A percentile compares a stretch with the other conserved stretches of the same genome.
Evolutionary conservation across 2,113 vertebrate genomes (phyloP).

Genomic region (Chaetodon trifascialis): DNA sequence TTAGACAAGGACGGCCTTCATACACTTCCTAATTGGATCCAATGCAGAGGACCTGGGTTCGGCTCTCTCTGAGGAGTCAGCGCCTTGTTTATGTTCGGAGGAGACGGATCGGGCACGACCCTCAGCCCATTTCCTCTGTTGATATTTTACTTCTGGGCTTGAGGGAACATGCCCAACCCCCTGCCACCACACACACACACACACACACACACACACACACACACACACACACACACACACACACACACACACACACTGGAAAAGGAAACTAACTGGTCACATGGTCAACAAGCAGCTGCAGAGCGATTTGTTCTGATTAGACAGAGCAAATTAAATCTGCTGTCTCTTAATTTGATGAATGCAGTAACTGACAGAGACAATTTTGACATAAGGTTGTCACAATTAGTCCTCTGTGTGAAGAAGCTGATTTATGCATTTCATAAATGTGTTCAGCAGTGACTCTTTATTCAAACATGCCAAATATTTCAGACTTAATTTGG

Average conservation of each 20-base stretch:
- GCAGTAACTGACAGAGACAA: not conserved
- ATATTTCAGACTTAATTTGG: too few relatives aligned
- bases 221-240: constrained; percentile 3
- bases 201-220: constrained; percentile 27
- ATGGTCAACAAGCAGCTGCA: constrained; percentile 30
- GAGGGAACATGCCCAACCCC: constrained; percentile 18
- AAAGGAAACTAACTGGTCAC: constrained; percentile 40
- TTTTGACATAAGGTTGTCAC: not conserved
- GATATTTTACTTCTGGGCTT: constrained; percentile 37
- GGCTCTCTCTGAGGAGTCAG: constrained; percentile 19
- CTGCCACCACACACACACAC: constrained; percentile 4
- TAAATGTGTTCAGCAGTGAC: too few relatives aligned
- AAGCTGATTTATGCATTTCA: not conserved
- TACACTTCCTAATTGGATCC: constrained; percentile 30
- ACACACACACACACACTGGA: constrained; percentile 11
- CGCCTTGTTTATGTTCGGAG: constrained; percentile 64
- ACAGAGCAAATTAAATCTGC: constrained; percentile 11
- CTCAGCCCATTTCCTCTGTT: constrained; percentile 65
- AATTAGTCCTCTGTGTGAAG: constrained; percentile 11
- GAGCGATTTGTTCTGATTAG: constrained; percentile 33
- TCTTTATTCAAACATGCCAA: too few relatives aligned
- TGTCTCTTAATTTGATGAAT: not conserved
- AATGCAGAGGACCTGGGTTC: constrained; percentile 14
- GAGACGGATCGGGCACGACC: constrained; percentile 65
- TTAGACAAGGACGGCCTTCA: constrained; percentile 63